A percentile compares a stretch with the other conserved stretches of the same genome.
Evolutionary conservation across 2,888 invertebrate species (phyloP).

Genomic region (Geophilus truncorum): DNA sequence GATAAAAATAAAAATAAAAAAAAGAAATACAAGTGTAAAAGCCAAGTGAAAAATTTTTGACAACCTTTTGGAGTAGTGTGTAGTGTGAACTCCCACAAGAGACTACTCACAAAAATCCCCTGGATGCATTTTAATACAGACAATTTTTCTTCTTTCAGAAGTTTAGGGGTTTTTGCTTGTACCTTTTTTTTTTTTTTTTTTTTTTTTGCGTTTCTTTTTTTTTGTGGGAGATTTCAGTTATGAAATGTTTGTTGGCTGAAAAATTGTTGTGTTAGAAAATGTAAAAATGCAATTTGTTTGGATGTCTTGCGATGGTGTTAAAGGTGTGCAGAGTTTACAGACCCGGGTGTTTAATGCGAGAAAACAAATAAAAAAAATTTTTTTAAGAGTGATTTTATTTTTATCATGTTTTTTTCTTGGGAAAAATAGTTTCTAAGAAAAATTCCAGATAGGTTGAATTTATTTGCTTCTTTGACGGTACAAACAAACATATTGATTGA

Average conservation of each 20-base stretch:
- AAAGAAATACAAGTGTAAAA: slow-evolving; percentile 14
- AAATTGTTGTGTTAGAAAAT: neutral
- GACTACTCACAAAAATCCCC: slow-evolving; percentile 15
- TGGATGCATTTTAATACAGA: slow-evolving; percentile 8
- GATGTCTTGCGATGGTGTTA: neutral
- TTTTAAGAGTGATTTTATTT: too few species aligned
- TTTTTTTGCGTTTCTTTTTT: too few species aligned
- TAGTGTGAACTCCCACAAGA: slow-evolving; percentile 5
- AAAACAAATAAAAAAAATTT: neutral
- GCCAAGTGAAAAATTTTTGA: slow-evolving; percentile 9
- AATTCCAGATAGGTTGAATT: too few species aligned
- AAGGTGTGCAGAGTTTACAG: neutral
- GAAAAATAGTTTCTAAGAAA: too few species aligned
- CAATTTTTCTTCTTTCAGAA: neutral
- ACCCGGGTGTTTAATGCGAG: too few species aligned
- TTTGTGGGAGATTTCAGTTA: neutral
- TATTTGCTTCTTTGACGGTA: too few species aligned
- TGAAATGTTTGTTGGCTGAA: neutral
- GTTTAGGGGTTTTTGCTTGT: neutral
- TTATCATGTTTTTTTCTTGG: too few species aligned
- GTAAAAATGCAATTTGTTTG: neutral
- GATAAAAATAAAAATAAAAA: too few species aligned
- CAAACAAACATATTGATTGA: too few species aligned
- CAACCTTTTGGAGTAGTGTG: slow-evolving; percentile 6
- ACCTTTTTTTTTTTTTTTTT: neutral